phyloP scores from a whole-genome alignment of 92 coral and sea anemone species.

The Parazoanthus swiftii region DNA sequence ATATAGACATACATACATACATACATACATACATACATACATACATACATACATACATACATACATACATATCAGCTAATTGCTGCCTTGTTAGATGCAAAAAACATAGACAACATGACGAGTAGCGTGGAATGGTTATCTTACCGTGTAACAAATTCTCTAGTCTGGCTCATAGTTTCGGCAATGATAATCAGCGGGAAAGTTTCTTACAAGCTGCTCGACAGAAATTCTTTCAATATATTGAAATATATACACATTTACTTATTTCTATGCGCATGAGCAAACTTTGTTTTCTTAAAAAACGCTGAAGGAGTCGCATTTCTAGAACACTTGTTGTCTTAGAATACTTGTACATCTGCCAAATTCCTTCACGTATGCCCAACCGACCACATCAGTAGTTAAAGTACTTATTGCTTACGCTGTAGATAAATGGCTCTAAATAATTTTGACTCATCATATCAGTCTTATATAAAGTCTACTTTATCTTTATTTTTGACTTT shows the following conservation, averaged over 20 bases:
- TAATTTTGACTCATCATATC: too few species aligned
- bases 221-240: not conserved
- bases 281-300: not conserved
- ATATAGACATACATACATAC: too few species aligned
- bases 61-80: not conserved
- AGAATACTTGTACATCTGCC: not conserved
- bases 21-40: too few species aligned
- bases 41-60: too few species aligned
- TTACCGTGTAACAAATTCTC: slow-evolving; percentile 6
- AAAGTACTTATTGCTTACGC: too few species aligned
- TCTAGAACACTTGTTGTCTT: not conserved
- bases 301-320: not conserved
- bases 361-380: too few species aligned
- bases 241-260: not conserved
- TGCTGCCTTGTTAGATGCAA: not conserved
- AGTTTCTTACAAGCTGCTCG: not conserved
- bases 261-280: not conserved
- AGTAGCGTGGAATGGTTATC: not conserved
- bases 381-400: too few species aligned
- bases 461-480: too few species aligned
- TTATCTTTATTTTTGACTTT: too few species aligned
- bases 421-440: too few species aligned
- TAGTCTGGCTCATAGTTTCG: not conserved
- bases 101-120: not conserved
- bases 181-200: not conserved